Percentiles rank a stretch among this genome's conserved stretches.
These are phyloP conservation scores for Panulirus ornatus DNA, from an alignment of 1,140 invertebrate genomes.

Conservation along the genomic window DNA sequence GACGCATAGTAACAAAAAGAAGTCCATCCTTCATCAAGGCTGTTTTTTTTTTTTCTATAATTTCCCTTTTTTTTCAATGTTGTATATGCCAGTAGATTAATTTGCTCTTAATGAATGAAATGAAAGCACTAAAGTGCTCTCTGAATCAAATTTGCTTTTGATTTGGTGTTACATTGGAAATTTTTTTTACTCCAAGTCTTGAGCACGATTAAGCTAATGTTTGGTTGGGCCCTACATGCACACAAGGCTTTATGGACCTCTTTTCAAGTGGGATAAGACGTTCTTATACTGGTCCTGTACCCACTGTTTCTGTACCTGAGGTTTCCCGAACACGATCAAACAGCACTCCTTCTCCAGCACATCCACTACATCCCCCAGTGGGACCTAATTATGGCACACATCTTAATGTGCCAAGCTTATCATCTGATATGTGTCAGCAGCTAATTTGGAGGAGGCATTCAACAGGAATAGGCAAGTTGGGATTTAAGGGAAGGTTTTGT, in stretches of 20 bases:
- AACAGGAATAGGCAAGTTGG: conserved; percentile 43
- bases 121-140: too few relatives aligned
- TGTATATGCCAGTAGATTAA: too few relatives aligned
- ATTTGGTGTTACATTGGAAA: too few relatives aligned
- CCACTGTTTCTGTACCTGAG: conserved; percentile 18
- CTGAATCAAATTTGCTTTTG: too few relatives aligned
- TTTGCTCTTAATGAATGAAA: too few relatives aligned
- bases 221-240: conserved; percentile 6
- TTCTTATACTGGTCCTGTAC: conserved; percentile 59
- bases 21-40: too few relatives aligned
- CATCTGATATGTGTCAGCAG: conserved; percentile 14
- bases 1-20: too few relatives aligned
- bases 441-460: conserved; percentile 45
- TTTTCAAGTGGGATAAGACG: conserved; percentile 62
- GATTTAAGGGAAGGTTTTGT: neutral
- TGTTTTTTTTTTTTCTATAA: too few relatives aligned
- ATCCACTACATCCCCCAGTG: conserved; percentile 48
- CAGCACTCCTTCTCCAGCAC: conserved; percentile 59
- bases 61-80: too few relatives aligned
- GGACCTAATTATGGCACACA: conserved; percentile 67
- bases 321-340: conserved; percentile 45
- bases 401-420: conserved; percentile 46
- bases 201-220: neutral
- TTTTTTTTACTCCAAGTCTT: too few relatives aligned
- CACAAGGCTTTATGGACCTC: conserved; percentile 67